Conservation (phyloP, 2,797 vertebrate genomes). For the Anabas testudineus region DNA sequence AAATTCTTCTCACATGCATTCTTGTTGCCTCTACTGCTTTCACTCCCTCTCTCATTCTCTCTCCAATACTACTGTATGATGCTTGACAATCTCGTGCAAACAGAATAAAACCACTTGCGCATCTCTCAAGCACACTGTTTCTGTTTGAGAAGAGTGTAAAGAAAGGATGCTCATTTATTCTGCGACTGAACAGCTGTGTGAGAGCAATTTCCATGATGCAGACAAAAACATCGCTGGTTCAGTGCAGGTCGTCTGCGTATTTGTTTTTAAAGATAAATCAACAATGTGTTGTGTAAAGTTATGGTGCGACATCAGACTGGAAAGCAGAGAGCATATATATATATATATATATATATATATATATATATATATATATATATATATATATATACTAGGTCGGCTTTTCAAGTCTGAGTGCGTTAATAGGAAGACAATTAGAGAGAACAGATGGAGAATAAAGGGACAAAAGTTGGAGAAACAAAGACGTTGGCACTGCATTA, state of each 20-base stretch:
- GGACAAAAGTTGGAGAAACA: neutral
- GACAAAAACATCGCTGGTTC: conserved; percentile 21
- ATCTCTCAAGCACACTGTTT: conserved; percentile 13
- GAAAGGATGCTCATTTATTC: conserved; percentile 31
- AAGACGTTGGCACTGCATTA: neutral
- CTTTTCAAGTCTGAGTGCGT: neutral
- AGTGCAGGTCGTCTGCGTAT: neutral
- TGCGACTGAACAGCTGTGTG: conserved; percentile 21
- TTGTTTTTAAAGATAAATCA: conserved; percentile 6
- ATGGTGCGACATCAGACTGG: conserved; percentile 19
- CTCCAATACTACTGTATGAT: neutral
- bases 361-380: no score
- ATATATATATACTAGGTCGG: neutral
- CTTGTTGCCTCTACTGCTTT: conserved; percentile 5
- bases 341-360: no score
- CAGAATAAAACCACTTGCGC: conserved; percentile 27
- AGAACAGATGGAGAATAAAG: conserved; percentile 4
- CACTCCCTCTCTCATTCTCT: conserved; percentile 5
- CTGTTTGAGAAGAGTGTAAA: neutral
- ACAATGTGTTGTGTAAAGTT: conserved; percentile 30
- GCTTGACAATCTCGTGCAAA: conserved; percentile 17
- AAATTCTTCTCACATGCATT: conserved; percentile 3
- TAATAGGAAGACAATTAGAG: conserved; percentile 5
- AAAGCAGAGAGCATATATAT: conserved; percentile 13
- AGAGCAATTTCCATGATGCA: conserved; percentile 31